Evolutionary conservation across 2,888 invertebrate genomes (phyloP), one percentile per base, ranked within the genome.

Genomic region (Drosophila recens): DNA sequence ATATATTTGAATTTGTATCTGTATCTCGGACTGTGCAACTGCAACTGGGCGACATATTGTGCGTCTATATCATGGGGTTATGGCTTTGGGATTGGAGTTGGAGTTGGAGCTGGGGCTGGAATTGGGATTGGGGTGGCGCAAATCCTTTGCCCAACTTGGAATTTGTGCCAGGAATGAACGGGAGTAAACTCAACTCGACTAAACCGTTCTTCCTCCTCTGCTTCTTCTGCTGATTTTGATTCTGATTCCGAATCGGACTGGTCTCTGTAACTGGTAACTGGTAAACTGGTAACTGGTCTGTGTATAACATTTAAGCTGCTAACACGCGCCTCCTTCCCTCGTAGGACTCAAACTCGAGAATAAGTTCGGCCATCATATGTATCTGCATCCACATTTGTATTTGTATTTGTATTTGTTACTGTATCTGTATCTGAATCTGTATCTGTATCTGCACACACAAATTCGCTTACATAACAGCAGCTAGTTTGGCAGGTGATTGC

Each of bases 261-360:
- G 20, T 36, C 15, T 15, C 45, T 49, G 43, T 33, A 36, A 6
- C 33, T 36, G 5, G 34, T 20, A 4, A 2, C 38, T 27, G 38
- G 38, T 23, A 52, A 4, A 2, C 38, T 27, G 38, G 38, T 23
- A 52, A 52, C 36, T 52, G 42, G 17, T 68, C 77, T 86, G 72
- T 80, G 89, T 87, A 89, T 92, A 92, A 90, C 85, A 90, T 90
- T 91, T 92, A 92, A 92, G 90, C 90, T 87, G 74, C 82, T 63
- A 74, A 80, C 85, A 65, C 68, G 67, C 67, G 38, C 34, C 45
- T 15, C 43, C 17, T 51, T 27, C 20, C 27, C 61, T 42, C 30
- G 43, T 58, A 51, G 63, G 64, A 64, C 76, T 79, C 66, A 66
- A 62, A 62, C 33, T 59, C 45, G 42, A 52, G 57, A 40, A 27